Percentiles rank a stretch among this genome's conserved stretches.
These are phyloP conservation scores for Cygnus buccinator DNA, from an alignment of 2,113 vertebrate genomes.

Conservation along the genomic window DNA sequence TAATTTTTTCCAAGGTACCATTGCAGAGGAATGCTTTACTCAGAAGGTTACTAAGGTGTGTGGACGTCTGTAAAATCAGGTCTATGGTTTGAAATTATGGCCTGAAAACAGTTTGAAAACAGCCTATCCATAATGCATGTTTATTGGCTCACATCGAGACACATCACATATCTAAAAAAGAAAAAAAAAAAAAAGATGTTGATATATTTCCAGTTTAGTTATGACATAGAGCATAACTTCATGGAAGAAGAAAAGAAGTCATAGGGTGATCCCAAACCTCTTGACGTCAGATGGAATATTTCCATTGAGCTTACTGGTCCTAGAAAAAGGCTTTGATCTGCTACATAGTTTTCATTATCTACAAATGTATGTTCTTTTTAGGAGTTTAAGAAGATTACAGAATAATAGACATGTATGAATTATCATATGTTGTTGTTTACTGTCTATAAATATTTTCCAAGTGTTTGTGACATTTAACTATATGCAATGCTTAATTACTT, in stretches of 20 bases:
- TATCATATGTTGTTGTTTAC: not conserved
- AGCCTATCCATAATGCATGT: not conserved
- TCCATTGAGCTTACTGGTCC: not conserved
- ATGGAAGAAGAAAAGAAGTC: not conserved
- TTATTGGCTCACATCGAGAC: not conserved
- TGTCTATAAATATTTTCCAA: not conserved
- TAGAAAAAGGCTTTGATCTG: not conserved
- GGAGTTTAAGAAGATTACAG: not conserved
- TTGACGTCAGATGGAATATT: not conserved
- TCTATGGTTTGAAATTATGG: not conserved
- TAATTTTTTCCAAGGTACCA: not conserved
- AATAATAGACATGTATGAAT: not conserved
- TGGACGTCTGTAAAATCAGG: not conserved
- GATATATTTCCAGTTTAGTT: not conserved
- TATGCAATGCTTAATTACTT: not conserved
- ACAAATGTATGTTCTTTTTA: not conserved
- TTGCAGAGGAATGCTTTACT: not conserved
- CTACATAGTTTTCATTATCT: not conserved
- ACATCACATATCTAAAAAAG: not conserved
- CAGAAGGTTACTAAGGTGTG: not conserved
- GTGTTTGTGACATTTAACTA: not conserved
- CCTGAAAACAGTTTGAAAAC: not conserved
- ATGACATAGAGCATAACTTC: not conserved
- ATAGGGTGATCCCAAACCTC: not conserved
- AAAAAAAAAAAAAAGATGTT: not conserved